Conservation (phyloP, 2,797 vertebrate species). For the Gila robusta region DNA sequence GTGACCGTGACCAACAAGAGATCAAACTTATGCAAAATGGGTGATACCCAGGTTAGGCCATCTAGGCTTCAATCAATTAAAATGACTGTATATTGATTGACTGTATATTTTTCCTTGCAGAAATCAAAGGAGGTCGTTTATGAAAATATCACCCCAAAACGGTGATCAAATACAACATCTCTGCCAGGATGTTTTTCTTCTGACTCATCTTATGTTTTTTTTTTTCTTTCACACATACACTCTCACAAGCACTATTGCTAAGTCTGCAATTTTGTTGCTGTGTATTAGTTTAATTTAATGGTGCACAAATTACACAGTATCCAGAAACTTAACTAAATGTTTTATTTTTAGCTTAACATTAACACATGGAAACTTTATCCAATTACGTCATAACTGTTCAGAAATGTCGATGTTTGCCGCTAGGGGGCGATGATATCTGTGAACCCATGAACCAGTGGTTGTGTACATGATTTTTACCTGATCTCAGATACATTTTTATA, state of each 20-base stretch:
- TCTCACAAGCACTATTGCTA: not conserved
- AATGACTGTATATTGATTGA: not conserved
- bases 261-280: not conserved
- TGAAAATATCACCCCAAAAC: not conserved
- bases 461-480: not conserved
- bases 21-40: not conserved
- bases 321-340: not conserved
- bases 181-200: not conserved
- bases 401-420: too few species aligned
- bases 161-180: not conserved
- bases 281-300: not conserved
- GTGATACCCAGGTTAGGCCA: too few species aligned
- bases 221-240: not conserved
- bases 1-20: not conserved
- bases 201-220: not conserved
- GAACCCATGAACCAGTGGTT: too few species aligned
- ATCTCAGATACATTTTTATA: not conserved
- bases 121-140: not conserved
- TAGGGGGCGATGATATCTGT: too few species aligned
- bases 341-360: not conserved
- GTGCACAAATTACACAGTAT: not conserved
- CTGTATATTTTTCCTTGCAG: not conserved
- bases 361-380: not conserved
- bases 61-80: not conserved
- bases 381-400: too few species aligned